phyloP scores from a whole-genome alignment of 2,888 invertebrate genomes.

The Dendrolimus pini region DNA sequence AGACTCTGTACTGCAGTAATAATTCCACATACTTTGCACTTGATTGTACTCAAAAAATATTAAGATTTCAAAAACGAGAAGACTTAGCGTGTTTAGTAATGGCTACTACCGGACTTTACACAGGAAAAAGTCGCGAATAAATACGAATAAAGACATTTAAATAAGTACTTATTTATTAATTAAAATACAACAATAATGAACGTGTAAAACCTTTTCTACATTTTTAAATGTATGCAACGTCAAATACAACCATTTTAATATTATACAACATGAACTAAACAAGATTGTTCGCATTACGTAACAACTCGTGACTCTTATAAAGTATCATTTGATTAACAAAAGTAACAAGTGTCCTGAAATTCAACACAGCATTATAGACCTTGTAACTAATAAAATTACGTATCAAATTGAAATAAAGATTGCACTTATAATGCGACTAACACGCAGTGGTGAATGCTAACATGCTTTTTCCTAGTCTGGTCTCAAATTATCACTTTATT shows the following conservation, averaged over 20 bases:
- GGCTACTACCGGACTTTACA: too few species aligned
- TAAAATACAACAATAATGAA: too few species aligned
- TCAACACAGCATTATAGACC: constrained; percentile 29
- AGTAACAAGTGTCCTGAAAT: constrained; percentile 36
- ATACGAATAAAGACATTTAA: too few species aligned
- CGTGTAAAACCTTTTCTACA: too few species aligned
- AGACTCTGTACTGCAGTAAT: too few species aligned
- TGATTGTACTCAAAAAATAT: too few species aligned
- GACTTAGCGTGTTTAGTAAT: too few species aligned
- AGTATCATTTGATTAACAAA: constrained; percentile 40
- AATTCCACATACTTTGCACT: too few species aligned
- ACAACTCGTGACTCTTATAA: constrained; percentile 72
- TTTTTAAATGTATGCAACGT: too few species aligned
- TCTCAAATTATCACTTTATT: constrained; percentile 38
- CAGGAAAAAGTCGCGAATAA: too few species aligned
- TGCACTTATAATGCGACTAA: constrained; percentile 21
- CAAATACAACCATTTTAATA: constrained; percentile 23
- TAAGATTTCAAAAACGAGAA: too few species aligned
- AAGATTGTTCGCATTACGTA: constrained; percentile 64
- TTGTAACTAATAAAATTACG: constrained; percentile 27
- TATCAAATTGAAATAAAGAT: constrained; percentile 18
- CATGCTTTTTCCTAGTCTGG: constrained; percentile 46
- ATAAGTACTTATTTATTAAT: too few species aligned
- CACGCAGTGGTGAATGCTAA: constrained; percentile 43
- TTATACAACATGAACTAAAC: constrained; percentile 44